A percentile compares a stretch with the other conserved stretches of the same genome.
Conservation (phyloP, 2,888 invertebrate genomes). For the Copidosoma aretas region DNA sequence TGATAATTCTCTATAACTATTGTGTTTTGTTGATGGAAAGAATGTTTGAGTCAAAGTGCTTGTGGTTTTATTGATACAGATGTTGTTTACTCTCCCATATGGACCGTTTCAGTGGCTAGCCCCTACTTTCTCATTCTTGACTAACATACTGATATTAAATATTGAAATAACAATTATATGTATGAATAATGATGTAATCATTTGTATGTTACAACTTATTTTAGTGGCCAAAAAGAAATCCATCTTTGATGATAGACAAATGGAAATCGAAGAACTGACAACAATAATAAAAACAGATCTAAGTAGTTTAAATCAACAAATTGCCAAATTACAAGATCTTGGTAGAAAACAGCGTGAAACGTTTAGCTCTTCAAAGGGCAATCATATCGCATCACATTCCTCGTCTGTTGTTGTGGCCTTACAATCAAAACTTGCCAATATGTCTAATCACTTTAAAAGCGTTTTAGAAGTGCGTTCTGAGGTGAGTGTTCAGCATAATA, state of each 20-base stretch:
- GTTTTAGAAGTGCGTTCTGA: conserved; percentile 97
- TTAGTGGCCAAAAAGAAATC: conserved; percentile 97
- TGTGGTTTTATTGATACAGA: too few relatives aligned
- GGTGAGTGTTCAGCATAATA: conserved; percentile 59
- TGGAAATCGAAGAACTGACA: conserved; percentile 96
- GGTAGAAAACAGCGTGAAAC: conserved; percentile 74
- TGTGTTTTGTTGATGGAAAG: too few relatives aligned
- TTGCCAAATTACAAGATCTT: conserved; percentile 87
- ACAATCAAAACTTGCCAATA: conserved; percentile 92
- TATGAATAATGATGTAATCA: neutral
- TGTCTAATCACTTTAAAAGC: conserved; percentile 97
- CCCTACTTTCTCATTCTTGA: neutral
- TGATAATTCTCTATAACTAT: too few relatives aligned
- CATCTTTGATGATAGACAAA: conserved; percentile 93
- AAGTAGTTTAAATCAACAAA: conserved; percentile 93
- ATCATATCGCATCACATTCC: conserved; percentile 89
- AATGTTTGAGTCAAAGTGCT: too few relatives aligned
- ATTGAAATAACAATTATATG: neutral
- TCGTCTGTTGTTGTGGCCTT: conserved; percentile 91
- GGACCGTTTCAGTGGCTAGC: too few relatives aligned
- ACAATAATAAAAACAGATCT: conserved; percentile 97
- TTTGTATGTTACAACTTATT: conserved; percentile 51
- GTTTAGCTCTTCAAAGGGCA: conserved; percentile 64
- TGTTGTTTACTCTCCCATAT: too few relatives aligned
- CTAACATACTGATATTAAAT: neutral